These are phyloP conservation scores for Oreochromis spilurus DNA, from an alignment of 2,113 vertebrate genomes.

Conservation along the genomic window DNA sequence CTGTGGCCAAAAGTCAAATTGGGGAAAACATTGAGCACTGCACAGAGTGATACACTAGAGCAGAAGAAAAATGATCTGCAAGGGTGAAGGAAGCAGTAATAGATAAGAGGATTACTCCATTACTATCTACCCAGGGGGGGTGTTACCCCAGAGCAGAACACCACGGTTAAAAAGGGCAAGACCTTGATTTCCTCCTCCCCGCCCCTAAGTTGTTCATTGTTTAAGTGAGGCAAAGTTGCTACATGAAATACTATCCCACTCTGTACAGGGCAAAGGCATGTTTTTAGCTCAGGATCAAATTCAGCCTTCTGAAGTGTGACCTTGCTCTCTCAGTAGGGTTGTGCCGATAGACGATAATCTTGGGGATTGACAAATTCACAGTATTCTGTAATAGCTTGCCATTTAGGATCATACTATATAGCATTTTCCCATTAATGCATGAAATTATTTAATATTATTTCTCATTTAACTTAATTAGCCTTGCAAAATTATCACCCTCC, in stretches of 20 bases:
- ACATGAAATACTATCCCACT: constrained; percentile 30
- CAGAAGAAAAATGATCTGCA: constrained; percentile 50
- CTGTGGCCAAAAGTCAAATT: constrained; percentile 29
- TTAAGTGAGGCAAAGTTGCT: constrained; percentile 4
- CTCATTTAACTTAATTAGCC: background rate
- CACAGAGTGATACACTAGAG: constrained; percentile 47
- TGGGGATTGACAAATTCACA: background rate
- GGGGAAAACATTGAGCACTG: constrained; percentile 29
- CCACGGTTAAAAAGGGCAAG: constrained; percentile 67
- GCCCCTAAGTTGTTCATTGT: constrained; percentile 18
- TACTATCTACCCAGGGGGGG: constrained; percentile 67
- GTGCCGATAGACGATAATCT: background rate
- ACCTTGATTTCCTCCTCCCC: constrained; percentile 50
- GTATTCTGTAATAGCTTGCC: background rate
- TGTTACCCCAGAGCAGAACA: constrained; percentile 52
- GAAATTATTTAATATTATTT: background rate
- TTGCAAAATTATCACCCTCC: background rate
- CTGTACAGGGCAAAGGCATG: constrained; percentile 17
- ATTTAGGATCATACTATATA: background rate
- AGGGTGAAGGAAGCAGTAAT: constrained; percentile 54
- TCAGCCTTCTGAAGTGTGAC: constrained; percentile 29
- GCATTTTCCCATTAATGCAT: background rate
- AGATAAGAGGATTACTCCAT: constrained; percentile 76
- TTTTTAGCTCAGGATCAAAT: constrained; percentile 22
- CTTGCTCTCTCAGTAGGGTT: background rate